These are phyloP conservation scores for Pleuronectes platessa DNA, from an alignment of 2,113 vertebrate genomes.

Conservation along the genomic window DNA sequence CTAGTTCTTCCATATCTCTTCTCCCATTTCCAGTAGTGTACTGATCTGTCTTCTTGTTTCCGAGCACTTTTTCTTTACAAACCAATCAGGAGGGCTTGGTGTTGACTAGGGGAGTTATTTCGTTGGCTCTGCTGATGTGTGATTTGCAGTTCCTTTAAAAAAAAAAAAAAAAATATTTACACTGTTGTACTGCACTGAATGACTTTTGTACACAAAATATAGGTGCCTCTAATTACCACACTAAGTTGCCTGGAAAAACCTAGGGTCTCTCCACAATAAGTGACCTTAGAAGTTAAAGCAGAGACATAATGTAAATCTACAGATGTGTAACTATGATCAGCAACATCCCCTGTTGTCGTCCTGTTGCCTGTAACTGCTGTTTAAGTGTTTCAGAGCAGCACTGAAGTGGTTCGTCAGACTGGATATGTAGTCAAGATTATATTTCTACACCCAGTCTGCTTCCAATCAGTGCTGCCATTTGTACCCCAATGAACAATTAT, in stretches of 20 bases:
- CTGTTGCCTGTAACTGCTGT: constrained; percentile 80
- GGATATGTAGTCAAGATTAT: constrained; percentile 17
- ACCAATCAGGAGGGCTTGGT: constrained; percentile 50
- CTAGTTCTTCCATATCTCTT: constrained; percentile 34
- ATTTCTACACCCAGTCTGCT: constrained; percentile 35
- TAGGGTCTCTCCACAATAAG: constrained; percentile 15
- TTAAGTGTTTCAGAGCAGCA: constrained; percentile 50
- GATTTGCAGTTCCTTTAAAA: constrained; percentile 55
- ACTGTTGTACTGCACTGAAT: constrained; percentile 74
- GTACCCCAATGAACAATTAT: constrained; percentile 42
- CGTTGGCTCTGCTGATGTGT: constrained; percentile 53
- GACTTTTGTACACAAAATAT: constrained; percentile 53
- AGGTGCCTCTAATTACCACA: constrained; percentile 64
- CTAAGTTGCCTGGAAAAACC: constrained; percentile 39
- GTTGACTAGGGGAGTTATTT: constrained; percentile 14
- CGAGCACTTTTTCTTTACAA: constrained; percentile 65
- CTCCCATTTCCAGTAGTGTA: constrained; percentile 42
- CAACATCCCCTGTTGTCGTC: constrained; percentile 37
- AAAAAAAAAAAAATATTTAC: background rate
- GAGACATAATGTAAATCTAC: constrained; percentile 52
- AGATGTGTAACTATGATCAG: constrained; percentile 50
- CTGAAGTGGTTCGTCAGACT: constrained; percentile 44
- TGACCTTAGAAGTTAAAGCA: constrained; percentile 39
- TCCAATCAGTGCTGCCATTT: constrained; percentile 55
- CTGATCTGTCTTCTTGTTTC: constrained; percentile 48